Evolutionary conservation across 2,797 vertebrate genomes (phyloP), one percentile per base, ranked within the genome.

Genomic region (Geotria australis): DNA sequence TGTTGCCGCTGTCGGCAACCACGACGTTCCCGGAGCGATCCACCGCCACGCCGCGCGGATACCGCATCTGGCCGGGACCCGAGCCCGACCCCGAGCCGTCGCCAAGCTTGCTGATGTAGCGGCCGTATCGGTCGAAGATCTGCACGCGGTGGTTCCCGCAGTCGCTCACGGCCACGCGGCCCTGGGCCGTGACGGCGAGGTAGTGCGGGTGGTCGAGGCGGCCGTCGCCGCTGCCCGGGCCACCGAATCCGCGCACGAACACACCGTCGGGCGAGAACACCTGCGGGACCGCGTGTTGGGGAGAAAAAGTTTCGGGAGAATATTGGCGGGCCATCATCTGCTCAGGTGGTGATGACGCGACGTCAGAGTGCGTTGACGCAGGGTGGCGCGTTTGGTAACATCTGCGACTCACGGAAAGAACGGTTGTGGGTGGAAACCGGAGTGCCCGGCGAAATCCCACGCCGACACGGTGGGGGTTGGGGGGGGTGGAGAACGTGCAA

Each of bases 171-270:
- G 56, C 48, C 6, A 56, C 49, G 12, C 12, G 11, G 48, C 56
- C 10, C 8, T 9, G 10, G 10, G 58, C 12, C 8, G 47, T 11
- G 12, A 59, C 9, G 49, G 51, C 45, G 8, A 47, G 9, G 3
- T 59, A 59, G 11, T 59, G 58, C 8, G 51, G 58, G 7, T 59
- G 58, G 9, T 59, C 58, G 10, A 59, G 46, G 46, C 47, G 58
- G 8, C 48, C 49, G 8, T 56, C n/a, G 2, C 49, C 49, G 3
- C 11, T 47, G 45, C 49, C 46, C 2, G 10, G 46, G 8, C 10
- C 4, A 15, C 51, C 51, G 12, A 59, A 59, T n/a, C 8, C 56
- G 9, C 51, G 10, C 6, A 56, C 51, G 11, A 51, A 56, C 2
- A 11, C 11, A 7, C 58, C 51, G 10, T 15, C 45, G 9, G 12